Conservation (phyloP, 2,888 invertebrate genomes). For the Scaptomyza cyrtandrae region DNA sequence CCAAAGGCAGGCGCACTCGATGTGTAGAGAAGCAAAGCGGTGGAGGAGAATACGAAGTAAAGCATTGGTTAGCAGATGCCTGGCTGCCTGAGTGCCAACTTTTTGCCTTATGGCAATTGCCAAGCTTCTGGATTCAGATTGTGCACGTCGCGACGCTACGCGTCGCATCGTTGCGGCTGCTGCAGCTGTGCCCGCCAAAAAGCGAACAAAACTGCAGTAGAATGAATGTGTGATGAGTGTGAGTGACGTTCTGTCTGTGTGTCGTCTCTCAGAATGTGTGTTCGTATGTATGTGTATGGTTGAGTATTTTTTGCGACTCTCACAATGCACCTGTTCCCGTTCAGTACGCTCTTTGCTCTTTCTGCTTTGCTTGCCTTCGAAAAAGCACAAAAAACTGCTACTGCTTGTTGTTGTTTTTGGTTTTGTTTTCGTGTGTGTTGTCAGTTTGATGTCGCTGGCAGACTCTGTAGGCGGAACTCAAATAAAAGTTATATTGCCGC, state of each 20-base stretch:
- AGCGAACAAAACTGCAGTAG: constrained; percentile 6
- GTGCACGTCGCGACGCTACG: constrained; percentile 22
- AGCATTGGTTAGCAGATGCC: constrained; percentile 25
- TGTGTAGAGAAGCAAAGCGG: not conserved
- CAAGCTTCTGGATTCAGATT: constrained; percentile 43
- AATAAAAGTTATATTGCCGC: constrained; percentile 80
- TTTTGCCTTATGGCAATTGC: constrained; percentile 43
- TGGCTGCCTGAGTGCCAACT: constrained; percentile 19
- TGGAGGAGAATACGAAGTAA: not conserved
- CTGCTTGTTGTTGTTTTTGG: not conserved
- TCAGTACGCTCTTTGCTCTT: constrained; percentile 33
- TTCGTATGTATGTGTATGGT: not conserved
- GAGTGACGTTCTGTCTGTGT: constrained; percentile 22
- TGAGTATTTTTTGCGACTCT: constrained; percentile 20
- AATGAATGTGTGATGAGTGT: constrained; percentile 19
- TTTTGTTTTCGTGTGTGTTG: constrained; percentile 18
- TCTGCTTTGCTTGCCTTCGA: constrained; percentile 23
- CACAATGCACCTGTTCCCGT: constrained; percentile 40
- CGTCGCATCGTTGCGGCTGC: constrained; percentile 1
- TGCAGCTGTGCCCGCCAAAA: not conserved
- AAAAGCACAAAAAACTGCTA: constrained; percentile 10
- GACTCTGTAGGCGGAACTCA: constrained; percentile 71
- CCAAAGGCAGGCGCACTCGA: constrained; percentile 50
- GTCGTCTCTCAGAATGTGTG: not conserved
- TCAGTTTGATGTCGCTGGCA: constrained; percentile 33